phyloP scores from a whole-genome alignment of 2,113 vertebrate species.

The Phocoena sinus region DNA sequence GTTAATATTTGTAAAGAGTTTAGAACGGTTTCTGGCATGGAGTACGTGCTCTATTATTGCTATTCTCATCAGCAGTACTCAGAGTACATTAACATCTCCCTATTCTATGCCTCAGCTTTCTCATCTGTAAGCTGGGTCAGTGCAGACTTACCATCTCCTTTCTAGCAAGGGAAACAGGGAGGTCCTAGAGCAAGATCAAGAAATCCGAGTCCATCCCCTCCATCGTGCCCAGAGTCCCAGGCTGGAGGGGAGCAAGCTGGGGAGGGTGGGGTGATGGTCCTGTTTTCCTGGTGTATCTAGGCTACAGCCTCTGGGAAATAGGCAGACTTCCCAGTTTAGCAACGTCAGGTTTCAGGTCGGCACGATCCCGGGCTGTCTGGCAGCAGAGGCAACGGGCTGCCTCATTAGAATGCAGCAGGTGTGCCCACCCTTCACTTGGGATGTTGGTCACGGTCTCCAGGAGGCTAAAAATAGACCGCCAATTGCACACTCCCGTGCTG shows the following conservation, averaged over 20 bases:
- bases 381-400: conserved; percentile 25
- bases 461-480: conserved; percentile 75
- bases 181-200: neutral
- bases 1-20: neutral
- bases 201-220: neutral
- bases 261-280: neutral
- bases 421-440: conserved; percentile 62
- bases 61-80: neutral
- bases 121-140: neutral
- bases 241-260: neutral
- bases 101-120: neutral
- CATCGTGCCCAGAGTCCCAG: neutral
- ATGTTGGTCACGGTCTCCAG: conserved; percentile 62
- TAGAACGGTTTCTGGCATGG: neutral
- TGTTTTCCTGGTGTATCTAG: conserved; percentile 64
- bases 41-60: neutral
- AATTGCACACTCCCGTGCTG: conserved; percentile 60
- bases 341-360: conserved; percentile 56
- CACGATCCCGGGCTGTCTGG: conserved; percentile 44
- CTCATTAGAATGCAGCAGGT: conserved; percentile 75
- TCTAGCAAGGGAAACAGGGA: neutral
- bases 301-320: conserved; percentile 73
- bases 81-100: neutral
- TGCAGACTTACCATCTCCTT: neutral
- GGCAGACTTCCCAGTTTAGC: conserved; percentile 66